Evolutionary conservation across 2,113 vertebrate genomes (phyloP), one percentile per base, ranked within the genome.

Genomic region (Megalops atlanticus): DNA sequence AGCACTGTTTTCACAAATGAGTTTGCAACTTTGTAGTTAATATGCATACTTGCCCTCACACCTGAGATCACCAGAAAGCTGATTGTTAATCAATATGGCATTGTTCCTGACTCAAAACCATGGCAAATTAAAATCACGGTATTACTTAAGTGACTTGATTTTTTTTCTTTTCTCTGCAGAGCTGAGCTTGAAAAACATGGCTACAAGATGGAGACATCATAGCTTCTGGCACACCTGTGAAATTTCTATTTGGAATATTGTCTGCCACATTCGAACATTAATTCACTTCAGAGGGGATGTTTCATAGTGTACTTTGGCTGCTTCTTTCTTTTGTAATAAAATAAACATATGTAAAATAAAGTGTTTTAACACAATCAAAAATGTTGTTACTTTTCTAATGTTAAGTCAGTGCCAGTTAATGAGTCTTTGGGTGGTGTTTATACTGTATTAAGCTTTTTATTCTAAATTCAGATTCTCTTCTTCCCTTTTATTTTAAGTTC

Each of bases 151-250:
- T 36, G 69, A 12, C 33, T 47, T 75, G 43, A 33, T 47, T 75
- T 45, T 75, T 27, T 33, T 45, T 75, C 31, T 41, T 79, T 87
- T 85, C 73, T 83, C 82, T 74, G n/a, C 90, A 99, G 98, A 92
- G 96, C 97, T 83, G 98, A 99, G 92, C 90, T 99, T 89, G 98
- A 99, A 93, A 99, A 99, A 89, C 97, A 99, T 79, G 97, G 98
- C 83, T 98, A 98, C 94, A 99, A 99, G 93, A 99, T 99, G 98
- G 98, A 99, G 94, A 99, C 97, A 0, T 97, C 97, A 2, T 99
- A 99, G 92, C 83, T 83, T 88, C 89, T 75, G 72, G 49, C 82
- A 3, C 38, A 38, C 38, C 69, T 82, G 27, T 64, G 38, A 58
- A 69, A 75, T 38, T 43, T 16, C 14, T 52, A 40, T 40, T 58